Evolutionary conservation across 2,888 invertebrate genomes (phyloP).

Genomic region (Melanophora roralis): DNA sequence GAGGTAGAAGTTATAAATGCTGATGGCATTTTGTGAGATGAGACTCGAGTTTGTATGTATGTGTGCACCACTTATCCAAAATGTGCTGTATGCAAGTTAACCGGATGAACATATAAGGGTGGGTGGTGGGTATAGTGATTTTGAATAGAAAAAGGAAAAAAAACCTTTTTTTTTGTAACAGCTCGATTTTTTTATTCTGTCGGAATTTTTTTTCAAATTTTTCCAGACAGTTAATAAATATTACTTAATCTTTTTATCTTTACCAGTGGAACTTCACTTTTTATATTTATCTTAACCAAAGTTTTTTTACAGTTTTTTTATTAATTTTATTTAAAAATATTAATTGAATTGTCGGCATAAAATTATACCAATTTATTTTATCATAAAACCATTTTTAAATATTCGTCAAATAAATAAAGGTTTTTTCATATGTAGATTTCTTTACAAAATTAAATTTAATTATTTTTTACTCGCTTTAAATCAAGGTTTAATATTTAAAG

Average conservation of each 20-base stretch:
- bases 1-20: slow-evolving; percentile 36
- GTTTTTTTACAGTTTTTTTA: slow-evolving; percentile 21
- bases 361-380: not conserved
- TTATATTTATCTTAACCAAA: not conserved
- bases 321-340: slow-evolving; percentile 6
- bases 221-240: slow-evolving; percentile 26
- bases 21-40: slow-evolving; percentile 35
- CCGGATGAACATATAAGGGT: slow-evolving; percentile 57
- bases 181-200: slow-evolving; percentile 38
- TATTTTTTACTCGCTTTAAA: not conserved
- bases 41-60: not conserved
- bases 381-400: no score
- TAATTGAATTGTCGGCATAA: slow-evolving; percentile 14
- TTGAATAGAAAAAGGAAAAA: slow-evolving; percentile 6
- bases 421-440: no score
- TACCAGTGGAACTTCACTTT: slow-evolving; percentile 5
- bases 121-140: slow-evolving; percentile 46
- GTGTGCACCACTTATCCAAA: slow-evolving; percentile 1
- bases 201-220: slow-evolving; percentile 35
- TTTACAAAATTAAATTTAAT: no score
- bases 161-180: slow-evolving; percentile 9
- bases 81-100: slow-evolving; percentile 7
- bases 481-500: not conserved
- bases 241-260: slow-evolving; percentile 14
- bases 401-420: no score